phyloP scores from a whole-genome alignment of 2,888 invertebrate genomes.

The Leucophenga montana region DNA sequence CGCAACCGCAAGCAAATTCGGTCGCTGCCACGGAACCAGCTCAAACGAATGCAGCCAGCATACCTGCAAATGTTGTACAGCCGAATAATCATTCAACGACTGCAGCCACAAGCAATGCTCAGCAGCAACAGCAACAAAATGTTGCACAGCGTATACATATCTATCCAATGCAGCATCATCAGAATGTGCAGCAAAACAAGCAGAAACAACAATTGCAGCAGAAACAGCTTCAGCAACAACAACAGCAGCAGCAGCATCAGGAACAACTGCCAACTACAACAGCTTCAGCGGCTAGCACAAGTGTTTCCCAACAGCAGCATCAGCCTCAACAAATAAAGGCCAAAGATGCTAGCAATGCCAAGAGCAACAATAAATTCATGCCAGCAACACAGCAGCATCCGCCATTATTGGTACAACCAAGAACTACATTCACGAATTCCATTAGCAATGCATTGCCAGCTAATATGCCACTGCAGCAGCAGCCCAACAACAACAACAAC shows the following conservation, averaged over 20 bases:
- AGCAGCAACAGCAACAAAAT: conserved; percentile 48
- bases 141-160: conserved; percentile 67
- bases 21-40: conserved; percentile 45
- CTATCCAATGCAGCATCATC: conserved; percentile 70
- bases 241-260: conserved; percentile 29
- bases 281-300: background rate
- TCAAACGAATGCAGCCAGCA: conserved; percentile 40
- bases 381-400: conserved; percentile 35
- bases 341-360: conserved; percentile 33
- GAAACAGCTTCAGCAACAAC: conserved; percentile 31
- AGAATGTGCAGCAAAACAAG: conserved; percentile 54
- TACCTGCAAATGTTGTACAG: conserved; percentile 71
- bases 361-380: conserved; percentile 34
- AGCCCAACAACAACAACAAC: conserved; percentile 40
- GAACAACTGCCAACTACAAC: conserved; percentile 7
- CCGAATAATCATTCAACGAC: conserved; percentile 71
- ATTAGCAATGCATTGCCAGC: background rate
- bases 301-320: conserved; percentile 32
- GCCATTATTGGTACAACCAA: background rate
- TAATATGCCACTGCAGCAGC: conserved; percentile 39
- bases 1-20: conserved; percentile 46
- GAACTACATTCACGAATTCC: conserved; percentile 4
- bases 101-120: conserved; percentile 46
- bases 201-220: conserved; percentile 39
- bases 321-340: conserved; percentile 40